Evolutionary conservation across 2,888 invertebrate genomes (phyloP).

Genomic region (Polydrusus cervinus): DNA sequence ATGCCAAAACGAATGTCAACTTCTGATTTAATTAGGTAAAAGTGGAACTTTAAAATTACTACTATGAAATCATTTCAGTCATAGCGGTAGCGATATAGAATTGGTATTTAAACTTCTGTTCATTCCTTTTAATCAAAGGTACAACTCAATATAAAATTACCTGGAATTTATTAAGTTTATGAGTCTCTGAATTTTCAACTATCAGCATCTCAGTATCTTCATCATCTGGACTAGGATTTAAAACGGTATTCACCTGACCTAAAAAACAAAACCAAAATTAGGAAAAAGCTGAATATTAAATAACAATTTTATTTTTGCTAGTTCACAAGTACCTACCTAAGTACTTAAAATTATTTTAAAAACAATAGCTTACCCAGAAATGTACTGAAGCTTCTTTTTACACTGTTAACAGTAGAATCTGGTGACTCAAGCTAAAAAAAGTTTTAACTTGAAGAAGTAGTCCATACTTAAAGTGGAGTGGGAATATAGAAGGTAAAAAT

Average conservation of each 20-base stretch:
- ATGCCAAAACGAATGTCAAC: no score
- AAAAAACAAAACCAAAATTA: slow-evolving; percentile 57
- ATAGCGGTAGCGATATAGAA: no score
- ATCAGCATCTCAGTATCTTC: slow-evolving; percentile 82
- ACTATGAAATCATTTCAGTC: no score
- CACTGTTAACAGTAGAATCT: slow-evolving; percentile 81
- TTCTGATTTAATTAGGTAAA: no score
- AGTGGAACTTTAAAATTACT: no score
- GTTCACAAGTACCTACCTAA: neutral
- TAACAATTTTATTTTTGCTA: neutral
- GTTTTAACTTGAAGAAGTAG: no score
- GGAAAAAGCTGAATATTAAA: neutral
- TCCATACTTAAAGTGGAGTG: no score
- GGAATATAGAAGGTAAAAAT: no score
- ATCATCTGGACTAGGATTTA: slow-evolving; percentile 80
- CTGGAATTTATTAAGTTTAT: slow-evolving; percentile 77
- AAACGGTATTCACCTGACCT: slow-evolving; percentile 81
- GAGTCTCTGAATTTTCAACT: slow-evolving; percentile 78
- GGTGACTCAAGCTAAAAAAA: slow-evolving; percentile 79
- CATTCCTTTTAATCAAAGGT: no score
- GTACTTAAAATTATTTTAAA: neutral
- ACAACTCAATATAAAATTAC: slow-evolving; percentile 64
- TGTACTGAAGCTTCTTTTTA: slow-evolving; percentile 82
- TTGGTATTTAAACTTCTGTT: no score
- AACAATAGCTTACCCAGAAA: slow-evolving; percentile 75